phyloP scores from a whole-genome alignment of 2,797 vertebrate species.

The Acanthopagrus latus region DNA sequence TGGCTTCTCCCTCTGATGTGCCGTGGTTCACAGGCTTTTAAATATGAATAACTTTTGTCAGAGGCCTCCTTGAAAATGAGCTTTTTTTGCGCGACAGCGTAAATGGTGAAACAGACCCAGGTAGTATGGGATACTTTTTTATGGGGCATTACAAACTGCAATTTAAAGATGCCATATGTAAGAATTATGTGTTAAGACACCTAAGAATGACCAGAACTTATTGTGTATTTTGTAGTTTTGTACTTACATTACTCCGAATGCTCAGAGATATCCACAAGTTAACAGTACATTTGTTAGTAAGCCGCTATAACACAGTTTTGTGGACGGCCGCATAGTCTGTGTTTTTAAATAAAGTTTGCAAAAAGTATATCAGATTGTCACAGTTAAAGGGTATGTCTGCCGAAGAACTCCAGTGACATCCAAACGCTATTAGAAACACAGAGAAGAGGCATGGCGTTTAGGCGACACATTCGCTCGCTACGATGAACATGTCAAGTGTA shows the following conservation, averaged over 20 bases:
- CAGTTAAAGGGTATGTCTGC: conserved; percentile 5
- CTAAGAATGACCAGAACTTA: no score
- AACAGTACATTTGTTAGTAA: no score
- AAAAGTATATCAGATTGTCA: background rate
- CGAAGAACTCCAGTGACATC: conserved; percentile 2
- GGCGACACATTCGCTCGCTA: background rate
- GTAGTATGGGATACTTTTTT: conserved; percentile 10
- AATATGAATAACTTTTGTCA: conserved; percentile 67
- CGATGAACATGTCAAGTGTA: conserved; percentile 27
- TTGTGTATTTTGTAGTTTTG: no score
- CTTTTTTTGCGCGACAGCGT: conserved; percentile 41
- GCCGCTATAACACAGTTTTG: background rate
- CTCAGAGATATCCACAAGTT: no score
- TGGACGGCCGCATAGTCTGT: background rate
- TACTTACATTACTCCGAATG: no score
- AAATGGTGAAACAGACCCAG: conserved; percentile 29
- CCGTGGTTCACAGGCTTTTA: conserved; percentile 65
- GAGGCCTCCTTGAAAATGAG: conserved; percentile 43
- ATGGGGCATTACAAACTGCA: background rate
- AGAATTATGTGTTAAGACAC: no score
- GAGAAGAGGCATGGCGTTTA: background rate
- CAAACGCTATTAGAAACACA: conserved; percentile 8
- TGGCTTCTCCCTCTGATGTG: conserved; percentile 71
- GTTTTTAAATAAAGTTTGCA: background rate
- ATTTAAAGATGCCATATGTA: conserved; percentile 6